Evolutionary conservation across 2,113 vertebrate genomes (phyloP), one percentile per base, ranked within the genome.

Genomic region (Odontesthes bonariensis): DNA sequence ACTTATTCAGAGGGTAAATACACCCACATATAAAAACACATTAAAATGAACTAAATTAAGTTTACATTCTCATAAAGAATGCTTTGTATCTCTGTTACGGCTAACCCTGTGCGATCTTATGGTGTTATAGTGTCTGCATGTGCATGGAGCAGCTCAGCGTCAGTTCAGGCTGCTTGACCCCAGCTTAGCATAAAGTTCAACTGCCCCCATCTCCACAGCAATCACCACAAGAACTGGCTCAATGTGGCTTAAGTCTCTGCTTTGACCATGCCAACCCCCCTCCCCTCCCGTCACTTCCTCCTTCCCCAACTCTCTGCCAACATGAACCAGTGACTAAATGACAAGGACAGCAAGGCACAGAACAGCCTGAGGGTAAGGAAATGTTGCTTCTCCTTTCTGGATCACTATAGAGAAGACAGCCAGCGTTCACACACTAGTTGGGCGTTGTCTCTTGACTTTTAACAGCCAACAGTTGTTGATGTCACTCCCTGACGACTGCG

Each of bases 141-240:
- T 74, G 86, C 63, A 79, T 22, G 46, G 42, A 69, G 77, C 73
- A 72, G 75, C 75, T 79, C 75, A 70, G 40, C 53, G 69, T 32
- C 54, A 44, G 52, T 80, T 64, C 78, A 82, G 85, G 77, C 81
- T 64, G 61, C 79, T 79, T 89, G 92, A 90, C 90, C 88, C 82
- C 60, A 53, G 64, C 77, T 84, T 88, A 86, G 89, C 81, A 75
- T 75, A 52, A 31, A 31, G 8, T 23, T 75, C 59, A 44, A 33
- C 60, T 59, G 73, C 81, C 38, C 49, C 64, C 38, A 58, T 65
- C 65, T 70, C 60, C 60, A 38, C 83, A 56, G 42, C 68, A 52
- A 65, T 74, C 52, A 60, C 71, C 76, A 22, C 81, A 81, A 75
- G 68, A 46, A 66, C 32, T 64, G 78, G 78, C 87, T 44, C 55